These are phyloP conservation scores for Eublepharis macularius DNA, from an alignment of 2,113 vertebrate species.

Conservation along the genomic window DNA sequence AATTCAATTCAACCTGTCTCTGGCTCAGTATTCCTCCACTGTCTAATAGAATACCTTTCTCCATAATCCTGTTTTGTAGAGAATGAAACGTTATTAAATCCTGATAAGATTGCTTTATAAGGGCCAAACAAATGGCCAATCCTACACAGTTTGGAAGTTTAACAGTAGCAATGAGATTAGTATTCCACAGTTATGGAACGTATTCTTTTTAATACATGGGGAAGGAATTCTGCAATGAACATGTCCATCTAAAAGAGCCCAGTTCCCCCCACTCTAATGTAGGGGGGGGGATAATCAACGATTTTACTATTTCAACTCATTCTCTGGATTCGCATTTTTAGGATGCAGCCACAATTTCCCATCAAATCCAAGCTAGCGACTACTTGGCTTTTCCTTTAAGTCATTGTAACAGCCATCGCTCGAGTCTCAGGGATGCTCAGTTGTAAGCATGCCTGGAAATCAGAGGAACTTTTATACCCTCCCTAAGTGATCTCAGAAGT, in stretches of 20 bases:
- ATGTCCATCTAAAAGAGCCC: slow-evolving; percentile 38
- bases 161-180: slow-evolving; percentile 57
- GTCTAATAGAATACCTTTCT: slow-evolving; percentile 41
- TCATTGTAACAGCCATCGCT: too few relatives aligned
- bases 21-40: background rate
- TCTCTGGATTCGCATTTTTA: slow-evolving; percentile 39
- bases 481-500: too few relatives aligned
- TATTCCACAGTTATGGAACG: slow-evolving; percentile 38
- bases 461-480: too few relatives aligned
- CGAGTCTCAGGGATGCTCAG: too few relatives aligned
- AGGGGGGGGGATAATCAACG: slow-evolving; percentile 43
- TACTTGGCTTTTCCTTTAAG: background rate
- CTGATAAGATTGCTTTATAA: slow-evolving; percentile 37
- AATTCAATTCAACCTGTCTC: slow-evolving; percentile 46
- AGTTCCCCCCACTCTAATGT: slow-evolving; percentile 52
- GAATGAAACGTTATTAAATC: slow-evolving; percentile 45
- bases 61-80: slow-evolving; percentile 35
- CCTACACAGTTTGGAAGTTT: slow-evolving; percentile 35
- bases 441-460: too few relatives aligned
- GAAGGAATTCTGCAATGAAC: slow-evolving; percentile 40
- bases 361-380: slow-evolving; percentile 15
- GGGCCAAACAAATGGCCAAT: slow-evolving; percentile 55
- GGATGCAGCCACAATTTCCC: slow-evolving; percentile 34
- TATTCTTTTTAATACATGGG: slow-evolving; percentile 40
- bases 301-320: slow-evolving; percentile 53